A percentile compares a stretch with the other conserved stretches of the same genome.
Conservation (phyloP, 2,888 invertebrate genomes). For the Rotaria macrura region DNA sequence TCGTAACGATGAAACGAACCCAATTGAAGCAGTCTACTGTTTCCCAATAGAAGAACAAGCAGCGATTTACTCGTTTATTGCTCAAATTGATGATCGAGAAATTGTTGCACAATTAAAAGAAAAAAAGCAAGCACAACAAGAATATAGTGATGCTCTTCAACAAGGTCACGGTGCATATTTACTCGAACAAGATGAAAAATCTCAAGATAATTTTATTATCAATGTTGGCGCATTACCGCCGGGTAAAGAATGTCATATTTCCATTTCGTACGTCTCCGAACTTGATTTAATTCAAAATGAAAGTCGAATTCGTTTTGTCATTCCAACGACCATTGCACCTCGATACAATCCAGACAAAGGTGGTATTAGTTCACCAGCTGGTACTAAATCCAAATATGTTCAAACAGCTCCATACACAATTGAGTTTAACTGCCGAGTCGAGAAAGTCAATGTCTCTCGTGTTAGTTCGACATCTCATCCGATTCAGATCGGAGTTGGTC, state of each 20-base stretch:
- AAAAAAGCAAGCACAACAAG: conserved; percentile 46
- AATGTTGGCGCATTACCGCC: conserved; percentile 50
- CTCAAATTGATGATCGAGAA: conserved; percentile 49
- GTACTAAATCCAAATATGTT: background rate
- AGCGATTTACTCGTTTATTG: conserved; percentile 51
- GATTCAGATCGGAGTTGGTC: no score
- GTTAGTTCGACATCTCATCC: background rate
- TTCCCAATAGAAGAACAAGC: conserved; percentile 49
- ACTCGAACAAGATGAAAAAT: conserved; percentile 49
- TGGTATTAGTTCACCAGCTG: background rate
- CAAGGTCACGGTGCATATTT: conserved; percentile 50
- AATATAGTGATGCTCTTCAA: conserved; percentile 48
- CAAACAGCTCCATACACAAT: background rate
- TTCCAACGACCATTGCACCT: background rate
- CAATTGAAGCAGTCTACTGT: conserved; percentile 49
- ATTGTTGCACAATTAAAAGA: conserved; percentile 45
- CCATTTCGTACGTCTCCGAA: conserved; percentile 49
- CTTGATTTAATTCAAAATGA: conserved; percentile 35
- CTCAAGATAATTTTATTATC: conserved; percentile 49
- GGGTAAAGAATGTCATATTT: conserved; percentile 34
- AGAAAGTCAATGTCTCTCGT: background rate
- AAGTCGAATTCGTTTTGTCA: background rate
- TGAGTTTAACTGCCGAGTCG: background rate
- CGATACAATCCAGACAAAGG: background rate
- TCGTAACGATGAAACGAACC: no score